Base-by-base conservation (phyloP, 2,113 vertebrate species). In the Sinocyclocheilus maitianheensis region DNA sequence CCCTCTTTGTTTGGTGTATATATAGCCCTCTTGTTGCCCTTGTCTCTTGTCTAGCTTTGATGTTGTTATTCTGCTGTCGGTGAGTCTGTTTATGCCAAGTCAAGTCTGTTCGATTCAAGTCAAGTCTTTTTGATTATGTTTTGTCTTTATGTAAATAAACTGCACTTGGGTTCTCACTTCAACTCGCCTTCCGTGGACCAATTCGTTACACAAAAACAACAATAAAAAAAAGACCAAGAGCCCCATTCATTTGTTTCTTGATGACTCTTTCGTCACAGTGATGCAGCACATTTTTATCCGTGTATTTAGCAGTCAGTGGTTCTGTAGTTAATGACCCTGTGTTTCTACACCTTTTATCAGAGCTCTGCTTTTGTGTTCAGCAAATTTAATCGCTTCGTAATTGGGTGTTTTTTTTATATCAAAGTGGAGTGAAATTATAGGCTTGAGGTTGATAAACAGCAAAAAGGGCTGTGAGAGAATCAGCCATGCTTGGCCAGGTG, bases 351-450 rank as follows among this genome's bases (percentile, higher is more conserved):
- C 69, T 87, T 77, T 87, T 89, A 85, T 89, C 87, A 88, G 3
- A 90, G 88, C 43, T 84, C 20, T 74, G 40, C 43, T 81, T 91
- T 90, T 89, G 81, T 89, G 88, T 91, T 88, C 88, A 26, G 87
- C 85, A 77, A 69, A 79, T 91, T 89, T 89, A 93, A 93, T 92
- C 90, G 88, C 85, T 89, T 72, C 84, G 6, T 92, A 94, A 93
- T 92, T 91, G 90, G 88, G 86, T 83, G 26, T 87, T 91, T 91
- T 92, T 46, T 89, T 92, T 89, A 91, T 88, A 71, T 67, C 76
- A 90, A 83, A 93, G 87, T 90, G 89, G 85, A 89, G 85, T 83
- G 62, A 91, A 92, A 93, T 91, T 90, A 89, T 22, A 69, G 90
- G 89, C 87, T 91, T 91, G 90, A 84, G 90, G 82, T 74, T 79